Evolutionary conservation across 2,888 invertebrate genomes (phyloP), one percentile per base, ranked within the genome.

Genomic region (Petrophora chlorosata): DNA sequence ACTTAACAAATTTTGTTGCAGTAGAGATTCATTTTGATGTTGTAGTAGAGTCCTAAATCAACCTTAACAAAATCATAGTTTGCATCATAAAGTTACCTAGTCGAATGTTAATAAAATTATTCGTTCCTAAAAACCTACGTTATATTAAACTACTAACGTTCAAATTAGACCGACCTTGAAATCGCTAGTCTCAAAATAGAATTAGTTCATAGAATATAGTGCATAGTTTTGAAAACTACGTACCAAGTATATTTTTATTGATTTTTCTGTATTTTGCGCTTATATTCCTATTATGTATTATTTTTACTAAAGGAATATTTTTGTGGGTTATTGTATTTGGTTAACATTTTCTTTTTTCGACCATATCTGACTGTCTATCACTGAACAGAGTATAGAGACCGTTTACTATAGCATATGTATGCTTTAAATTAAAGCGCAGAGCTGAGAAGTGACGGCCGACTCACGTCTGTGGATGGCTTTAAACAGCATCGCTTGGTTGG

Each of bases 181-280:
- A 85, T 81, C 70, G 89, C 89, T 89, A 88, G 88, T 89, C 88
- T 89, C 88, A 88, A 85, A 65, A 52, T 53, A 56, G 40, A 62
- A 51, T 53, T 60, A 60, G 60, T 54, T 47, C 36, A 35, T 56
- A 43, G 48, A n/a, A 38, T 28, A 42, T 42, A 29, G 44, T 54
- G 35, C 29, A 39, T 48, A 38, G 25, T 51, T 41, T 43, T 41
- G 12, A 13, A 38, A 35, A 30, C 23, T 12, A 22, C 23, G 38
- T 47, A 30, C 25, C 17, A 25, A 23, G 45, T 30, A 25, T 30
- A 25, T 35, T 41, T 9, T 43, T 52, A 40, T 45, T 32, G n/a
- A 23, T 38, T 44, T 43, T 47, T 44, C 15, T 29, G 34, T 51
- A 43, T 52, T 49, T 53, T 49, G 53, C 58, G 58, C 60, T 56